Conservation (phyloP, 1,140 invertebrate species). For the Glossosoma conforme region DNA sequence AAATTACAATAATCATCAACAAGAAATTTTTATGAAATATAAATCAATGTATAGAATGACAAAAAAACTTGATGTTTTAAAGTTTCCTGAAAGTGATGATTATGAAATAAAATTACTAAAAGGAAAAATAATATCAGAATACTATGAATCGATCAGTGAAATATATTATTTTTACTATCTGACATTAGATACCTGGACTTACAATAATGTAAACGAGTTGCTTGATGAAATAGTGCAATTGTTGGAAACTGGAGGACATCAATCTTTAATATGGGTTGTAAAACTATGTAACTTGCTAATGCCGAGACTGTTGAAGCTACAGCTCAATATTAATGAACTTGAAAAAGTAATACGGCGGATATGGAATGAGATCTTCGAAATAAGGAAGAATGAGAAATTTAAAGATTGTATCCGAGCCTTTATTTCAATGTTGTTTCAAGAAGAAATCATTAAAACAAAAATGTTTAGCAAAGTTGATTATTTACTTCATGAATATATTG, state of each 20-base stretch:
- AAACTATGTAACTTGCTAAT: conserved; percentile 13
- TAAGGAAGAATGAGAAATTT: conserved; percentile 28
- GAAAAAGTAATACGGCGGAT: conserved; percentile 10
- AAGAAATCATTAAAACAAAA: conserved; percentile 5
- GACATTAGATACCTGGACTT: conserved; percentile 3
- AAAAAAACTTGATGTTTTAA: conserved; percentile 3
- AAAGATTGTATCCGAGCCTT: conserved; percentile 20
- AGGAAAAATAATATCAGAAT: conserved; percentile 20
- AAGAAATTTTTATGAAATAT: conserved; percentile 2
- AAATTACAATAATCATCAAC: conserved; percentile 4
- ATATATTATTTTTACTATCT: conserved; percentile 21
- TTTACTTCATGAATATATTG: conserved; percentile 10
- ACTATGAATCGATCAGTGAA: conserved; percentile 17
- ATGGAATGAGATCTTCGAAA: conserved; percentile 26
- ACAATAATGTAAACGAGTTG: not conserved
- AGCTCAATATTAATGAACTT: not conserved
- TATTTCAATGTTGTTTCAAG: conserved; percentile 20
- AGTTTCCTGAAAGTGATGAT: not conserved
- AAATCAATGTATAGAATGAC: conserved; percentile 4
- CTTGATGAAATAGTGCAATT: conserved; percentile 12
- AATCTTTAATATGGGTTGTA: conserved; percentile 19
- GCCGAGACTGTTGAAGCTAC: conserved; percentile 7
- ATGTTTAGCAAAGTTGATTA: conserved; percentile 10
- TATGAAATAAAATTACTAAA: conserved; percentile 6
- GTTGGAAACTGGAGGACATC: conserved; percentile 24